Evolutionary conservation across 2,797 vertebrate species (phyloP), one percentile per base, ranked within the genome.

Genomic region (Ficedula albicollis): DNA sequence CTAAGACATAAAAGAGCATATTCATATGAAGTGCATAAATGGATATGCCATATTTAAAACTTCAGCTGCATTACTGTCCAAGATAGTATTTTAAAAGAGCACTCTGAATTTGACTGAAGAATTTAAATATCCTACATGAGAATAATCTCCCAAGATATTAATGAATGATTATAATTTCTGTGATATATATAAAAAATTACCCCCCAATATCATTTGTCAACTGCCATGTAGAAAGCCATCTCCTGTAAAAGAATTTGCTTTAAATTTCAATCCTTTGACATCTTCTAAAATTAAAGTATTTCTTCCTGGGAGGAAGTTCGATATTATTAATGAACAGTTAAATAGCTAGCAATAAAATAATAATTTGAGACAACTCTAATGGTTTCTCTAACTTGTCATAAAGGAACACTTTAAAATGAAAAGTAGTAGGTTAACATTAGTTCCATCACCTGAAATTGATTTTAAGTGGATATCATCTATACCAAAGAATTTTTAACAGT

Each of bases 261-360:
- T 56, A 68, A 79, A 93, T 89, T 92, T 88, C 69, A 91, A 46
- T 93, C 81, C 60, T 94, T 63, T 75, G 78, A 91, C 81, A 74
- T 89, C 90, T 97, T 77, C 56, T 91, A 91, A 93, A 95, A 95
- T 92, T 87, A 92, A 93, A 91, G 46, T 67, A 87, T 82, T 90
- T 93, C 83, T 87, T 82, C 59, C 76, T 49, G 39, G 72, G 62
- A 95, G 76, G 59, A 85, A 68, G 54, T 34, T 89, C 59, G 84
- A 90, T 55, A 75, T 92, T 96, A 95, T 93, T 95, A 97, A 96
- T 86, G 90, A 96, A 92, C 39, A 87, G 66, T 46, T 84, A 62
- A 92, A 93, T 36, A 87, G 84, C 73, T 81, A 75, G 69, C 85
- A 93, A 93, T 93, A 95, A 96, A 93, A 91, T 72, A 91, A 85